phyloP scores from a whole-genome alignment of 2,797 vertebrate species.

The Strix occidentalis region DNA sequence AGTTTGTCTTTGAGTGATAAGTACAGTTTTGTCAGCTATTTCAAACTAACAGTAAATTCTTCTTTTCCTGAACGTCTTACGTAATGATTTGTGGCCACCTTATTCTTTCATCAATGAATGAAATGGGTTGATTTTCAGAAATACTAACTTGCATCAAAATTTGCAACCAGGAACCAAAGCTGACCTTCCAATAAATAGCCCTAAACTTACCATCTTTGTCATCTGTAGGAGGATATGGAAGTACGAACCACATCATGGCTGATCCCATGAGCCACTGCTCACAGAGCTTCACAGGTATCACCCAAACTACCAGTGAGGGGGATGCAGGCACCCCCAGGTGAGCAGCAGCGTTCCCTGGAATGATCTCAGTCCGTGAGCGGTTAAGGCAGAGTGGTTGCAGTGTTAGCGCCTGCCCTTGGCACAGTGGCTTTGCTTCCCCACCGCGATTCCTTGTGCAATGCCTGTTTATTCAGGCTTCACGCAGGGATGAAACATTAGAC shows the following conservation, averaged over 20 bases:
- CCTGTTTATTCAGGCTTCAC: slow-evolving; percentile 33
- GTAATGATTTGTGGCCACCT: accelerated
- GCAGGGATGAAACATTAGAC: slow-evolving; percentile 12
- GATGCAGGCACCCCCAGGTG: not conserved
- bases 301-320: accelerated
- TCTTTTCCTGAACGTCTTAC: not conserved
- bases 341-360: not conserved
- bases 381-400: not conserved
- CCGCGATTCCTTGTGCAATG: not conserved
- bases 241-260: accelerated
- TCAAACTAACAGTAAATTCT: not conserved
- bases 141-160: not conserved
- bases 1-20: not conserved
- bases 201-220: not conserved
- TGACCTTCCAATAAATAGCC: not conserved
- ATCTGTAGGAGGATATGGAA: not conserved
- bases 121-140: not conserved
- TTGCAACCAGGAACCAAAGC: not conserved
- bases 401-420: not conserved
- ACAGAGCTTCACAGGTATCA: accelerated
- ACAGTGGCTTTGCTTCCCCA: not conserved
- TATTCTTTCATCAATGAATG: not conserved
- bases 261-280: not conserved
- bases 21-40: not conserved
- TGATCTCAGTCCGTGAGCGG: accelerated